These are phyloP conservation scores for Pollimyrus isidori DNA, from an alignment of 2,113 vertebrate species.

Conservation along the genomic window DNA sequence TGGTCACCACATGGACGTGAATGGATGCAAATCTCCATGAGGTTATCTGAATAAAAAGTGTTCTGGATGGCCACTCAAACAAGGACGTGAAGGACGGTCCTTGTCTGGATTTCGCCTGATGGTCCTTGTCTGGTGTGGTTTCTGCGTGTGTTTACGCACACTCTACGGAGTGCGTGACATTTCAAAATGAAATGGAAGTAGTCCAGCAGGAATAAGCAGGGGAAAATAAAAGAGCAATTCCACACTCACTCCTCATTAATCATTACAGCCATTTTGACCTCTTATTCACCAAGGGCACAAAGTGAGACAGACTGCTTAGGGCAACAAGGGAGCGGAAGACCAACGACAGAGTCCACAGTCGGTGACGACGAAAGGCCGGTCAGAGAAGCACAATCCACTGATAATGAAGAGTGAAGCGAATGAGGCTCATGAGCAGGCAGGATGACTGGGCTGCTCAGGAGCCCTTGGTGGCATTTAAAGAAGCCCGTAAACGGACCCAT, in stretches of 20 bases:
- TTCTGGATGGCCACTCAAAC: not conserved
- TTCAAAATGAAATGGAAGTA: conserved; percentile 44
- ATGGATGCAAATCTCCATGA: not conserved
- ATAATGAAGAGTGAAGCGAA: conserved; percentile 69
- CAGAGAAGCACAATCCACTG: conserved; percentile 46
- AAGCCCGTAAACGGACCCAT: conserved; percentile 53
- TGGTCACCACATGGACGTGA: not conserved
- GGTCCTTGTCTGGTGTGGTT: conserved; percentile 35
- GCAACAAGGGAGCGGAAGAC: not conserved
- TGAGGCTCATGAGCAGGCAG: conserved; percentile 58
- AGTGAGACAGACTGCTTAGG: conserved; percentile 47
- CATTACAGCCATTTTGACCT: conserved; percentile 72
- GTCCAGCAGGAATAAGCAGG: conserved; percentile 56
- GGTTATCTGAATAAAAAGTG: not conserved
- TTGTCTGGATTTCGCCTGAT: not conserved
- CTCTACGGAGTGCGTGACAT: not conserved
- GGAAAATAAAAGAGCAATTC: conserved; percentile 63
- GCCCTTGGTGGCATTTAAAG: conserved; percentile 55
- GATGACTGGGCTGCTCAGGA: conserved; percentile 47
- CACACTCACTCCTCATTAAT: conserved; percentile 71
- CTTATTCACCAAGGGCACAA: conserved; percentile 71
- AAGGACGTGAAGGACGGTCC: not conserved
- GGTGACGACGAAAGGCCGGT: not conserved
- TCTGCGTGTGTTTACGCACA: not conserved
- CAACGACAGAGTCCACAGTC: conserved; percentile 34